phyloP scores from a whole-genome alignment of 2,797 vertebrate species.

The Amniataba percoides region DNA sequence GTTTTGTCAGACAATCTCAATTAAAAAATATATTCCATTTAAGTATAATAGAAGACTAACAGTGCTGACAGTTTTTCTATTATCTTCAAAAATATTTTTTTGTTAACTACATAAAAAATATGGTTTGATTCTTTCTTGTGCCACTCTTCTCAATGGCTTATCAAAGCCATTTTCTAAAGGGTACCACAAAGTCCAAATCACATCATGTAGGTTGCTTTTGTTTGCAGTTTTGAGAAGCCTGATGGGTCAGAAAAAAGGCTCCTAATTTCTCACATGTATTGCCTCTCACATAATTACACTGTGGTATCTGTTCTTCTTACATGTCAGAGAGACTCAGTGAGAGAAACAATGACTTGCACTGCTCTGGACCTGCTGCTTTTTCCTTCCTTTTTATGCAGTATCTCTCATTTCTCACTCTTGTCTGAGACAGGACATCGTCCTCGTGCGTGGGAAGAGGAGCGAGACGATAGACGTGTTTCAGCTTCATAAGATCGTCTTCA shows the following conservation, averaged over 20 bases:
- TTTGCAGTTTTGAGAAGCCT: conserved; percentile 37
- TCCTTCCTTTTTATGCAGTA: conserved; percentile 16
- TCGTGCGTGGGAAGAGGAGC: conserved; percentile 27
- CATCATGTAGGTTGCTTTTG: conserved; percentile 33
- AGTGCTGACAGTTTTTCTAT: no score
- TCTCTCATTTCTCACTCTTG: conserved; percentile 22
- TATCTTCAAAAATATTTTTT: no score
- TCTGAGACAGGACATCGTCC: conserved; percentile 36
- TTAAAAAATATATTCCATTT: neutral
- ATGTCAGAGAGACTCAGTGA: no score
- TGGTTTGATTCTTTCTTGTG: neutral
- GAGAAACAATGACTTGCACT: conserved; percentile 20
- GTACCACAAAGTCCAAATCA: conserved; percentile 31
- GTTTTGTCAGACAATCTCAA: neutral
- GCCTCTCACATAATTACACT: no score
- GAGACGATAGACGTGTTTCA: conserved; percentile 51
- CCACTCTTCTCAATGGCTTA: neutral
- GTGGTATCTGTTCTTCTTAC: no score
- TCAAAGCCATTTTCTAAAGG: conserved; percentile 35
- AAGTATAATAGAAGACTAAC: neutral
- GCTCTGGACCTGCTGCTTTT: conserved; percentile 24
- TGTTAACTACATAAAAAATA: no score
- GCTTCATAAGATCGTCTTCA: conserved; percentile 46
- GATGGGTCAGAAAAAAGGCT: conserved; percentile 41
- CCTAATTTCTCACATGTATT: conserved; percentile 1